A percentile compares a stretch with the other conserved stretches of the same genome.
These are phyloP conservation scores for Agonopterix arenella DNA, from an alignment of 2,888 invertebrate species.

Conservation along the genomic window DNA sequence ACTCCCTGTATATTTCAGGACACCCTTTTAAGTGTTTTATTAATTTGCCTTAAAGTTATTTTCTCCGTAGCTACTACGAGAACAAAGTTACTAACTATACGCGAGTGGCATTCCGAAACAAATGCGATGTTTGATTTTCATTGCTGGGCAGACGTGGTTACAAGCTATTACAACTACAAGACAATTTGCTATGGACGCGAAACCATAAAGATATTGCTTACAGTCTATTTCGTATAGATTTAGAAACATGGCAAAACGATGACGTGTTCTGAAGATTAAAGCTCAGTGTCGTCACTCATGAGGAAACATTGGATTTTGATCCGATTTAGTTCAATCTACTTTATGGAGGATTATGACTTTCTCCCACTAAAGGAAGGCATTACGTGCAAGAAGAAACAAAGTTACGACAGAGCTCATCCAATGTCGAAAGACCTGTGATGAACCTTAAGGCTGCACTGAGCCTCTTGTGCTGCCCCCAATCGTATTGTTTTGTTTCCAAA, in stretches of 20 bases:
- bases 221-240: not conserved
- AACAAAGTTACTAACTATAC: conserved; percentile 11
- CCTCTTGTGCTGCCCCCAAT: too few species aligned
- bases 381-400: too few species aligned
- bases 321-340: conserved; percentile 3
- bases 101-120: not conserved
- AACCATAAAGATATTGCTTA: not conserved
- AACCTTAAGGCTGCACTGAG: too few species aligned
- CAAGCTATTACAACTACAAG: not conserved
- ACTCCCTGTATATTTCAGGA: conserved; percentile 57
- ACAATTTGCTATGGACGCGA: not conserved
- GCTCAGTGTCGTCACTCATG: conserved; percentile 13
- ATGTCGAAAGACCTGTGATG: too few species aligned
- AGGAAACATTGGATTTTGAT: conserved; percentile 11
- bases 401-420: too few species aligned
- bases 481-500: too few species aligned
- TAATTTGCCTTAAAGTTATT: conserved; percentile 65
- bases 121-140: conserved; percentile 1
- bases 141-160: not conserved
- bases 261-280: conserved; percentile 8
- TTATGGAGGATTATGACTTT: conserved; percentile 12
- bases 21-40: conserved; percentile 71
- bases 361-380: not conserved
- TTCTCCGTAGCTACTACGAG: conserved; percentile 26
- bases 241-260: not conserved